These are phyloP conservation scores for Fabriciana adippe DNA, from an alignment of 2,888 invertebrate genomes.

Conservation along the genomic window DNA sequence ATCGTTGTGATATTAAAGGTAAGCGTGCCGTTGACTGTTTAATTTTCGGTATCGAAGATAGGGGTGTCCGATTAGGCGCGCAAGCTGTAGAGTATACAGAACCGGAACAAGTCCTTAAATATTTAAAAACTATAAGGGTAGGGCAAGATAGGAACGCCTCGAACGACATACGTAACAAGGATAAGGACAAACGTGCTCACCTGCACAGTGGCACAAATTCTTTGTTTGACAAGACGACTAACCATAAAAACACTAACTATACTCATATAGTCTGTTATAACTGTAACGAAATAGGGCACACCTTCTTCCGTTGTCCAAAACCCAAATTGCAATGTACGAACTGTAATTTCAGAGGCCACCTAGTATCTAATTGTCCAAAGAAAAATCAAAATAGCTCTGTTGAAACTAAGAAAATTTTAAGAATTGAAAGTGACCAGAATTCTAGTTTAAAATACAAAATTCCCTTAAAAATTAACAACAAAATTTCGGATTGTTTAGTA, in stretches of 20 bases:
- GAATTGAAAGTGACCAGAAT: too few relatives aligned
- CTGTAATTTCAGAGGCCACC: too few relatives aligned
- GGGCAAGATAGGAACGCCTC: too few relatives aligned
- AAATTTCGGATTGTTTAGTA: too few relatives aligned
- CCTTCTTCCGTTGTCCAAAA: too few relatives aligned
- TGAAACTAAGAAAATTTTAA: too few relatives aligned
- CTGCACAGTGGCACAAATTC: background rate
- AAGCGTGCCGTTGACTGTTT: constrained; percentile 43
- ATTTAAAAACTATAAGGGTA: too few relatives aligned
- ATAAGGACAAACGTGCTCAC: background rate
- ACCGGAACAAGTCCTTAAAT: background rate
- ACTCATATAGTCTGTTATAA: background rate
- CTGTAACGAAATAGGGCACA: background rate
- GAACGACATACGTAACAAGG: background rate
- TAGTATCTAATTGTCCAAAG: too few relatives aligned
- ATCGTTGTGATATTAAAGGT: constrained; percentile 39
- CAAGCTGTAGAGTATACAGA: constrained; percentile 16
- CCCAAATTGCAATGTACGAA: too few relatives aligned
- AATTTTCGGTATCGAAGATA: constrained; percentile 41
- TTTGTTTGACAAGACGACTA: background rate
- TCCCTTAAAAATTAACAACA: too few relatives aligned
- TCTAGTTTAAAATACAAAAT: too few relatives aligned
- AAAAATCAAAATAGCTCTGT: too few relatives aligned
- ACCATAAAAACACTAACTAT: background rate
- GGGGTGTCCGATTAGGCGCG: constrained; percentile 38